Percentiles rank a stretch among this genome's conserved stretches.
These are phyloP conservation scores for Brenthis hecate DNA, from an alignment of 2,888 invertebrate genomes.

Conservation along the genomic window DNA sequence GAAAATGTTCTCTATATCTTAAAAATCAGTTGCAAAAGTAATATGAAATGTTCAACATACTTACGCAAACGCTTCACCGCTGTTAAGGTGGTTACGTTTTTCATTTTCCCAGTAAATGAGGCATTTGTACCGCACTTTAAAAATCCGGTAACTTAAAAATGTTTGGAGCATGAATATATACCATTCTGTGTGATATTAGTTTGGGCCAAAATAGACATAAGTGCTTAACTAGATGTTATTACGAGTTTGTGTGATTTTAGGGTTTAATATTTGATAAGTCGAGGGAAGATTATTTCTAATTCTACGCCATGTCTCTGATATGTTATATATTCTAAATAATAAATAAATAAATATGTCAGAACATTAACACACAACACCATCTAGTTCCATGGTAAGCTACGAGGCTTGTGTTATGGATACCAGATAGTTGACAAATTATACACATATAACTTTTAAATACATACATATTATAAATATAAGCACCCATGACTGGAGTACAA, in stretches of 20 bases:
- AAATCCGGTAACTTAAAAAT: conserved; percentile 6
- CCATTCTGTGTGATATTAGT: background rate
- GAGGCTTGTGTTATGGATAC: no score
- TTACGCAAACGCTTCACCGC: conserved; percentile 20
- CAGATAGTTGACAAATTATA: no score
- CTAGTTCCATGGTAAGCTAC: no score
- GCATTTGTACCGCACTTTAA: conserved; percentile 30
- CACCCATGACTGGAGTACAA: no score
- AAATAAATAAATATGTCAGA: no score
- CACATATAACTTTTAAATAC: no score
- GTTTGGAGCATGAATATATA: conserved; percentile 4
- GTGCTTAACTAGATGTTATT: background rate
- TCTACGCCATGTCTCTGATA: no score
- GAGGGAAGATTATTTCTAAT: no score
- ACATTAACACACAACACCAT: no score
- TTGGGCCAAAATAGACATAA: background rate
- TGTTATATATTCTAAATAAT: no score
- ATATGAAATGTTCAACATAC: conserved; percentile 22
- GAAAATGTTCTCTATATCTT: background rate
- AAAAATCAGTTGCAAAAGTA: conserved; percentile 25
- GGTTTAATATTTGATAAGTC: background rate
- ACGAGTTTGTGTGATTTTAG: background rate
- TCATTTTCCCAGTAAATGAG: conserved; percentile 32
- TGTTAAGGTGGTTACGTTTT: conserved; percentile 25
- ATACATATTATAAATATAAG: no score